Conservation (phyloP, 2,113 vertebrate genomes). For the Trichomycterus rosablanca region DNA sequence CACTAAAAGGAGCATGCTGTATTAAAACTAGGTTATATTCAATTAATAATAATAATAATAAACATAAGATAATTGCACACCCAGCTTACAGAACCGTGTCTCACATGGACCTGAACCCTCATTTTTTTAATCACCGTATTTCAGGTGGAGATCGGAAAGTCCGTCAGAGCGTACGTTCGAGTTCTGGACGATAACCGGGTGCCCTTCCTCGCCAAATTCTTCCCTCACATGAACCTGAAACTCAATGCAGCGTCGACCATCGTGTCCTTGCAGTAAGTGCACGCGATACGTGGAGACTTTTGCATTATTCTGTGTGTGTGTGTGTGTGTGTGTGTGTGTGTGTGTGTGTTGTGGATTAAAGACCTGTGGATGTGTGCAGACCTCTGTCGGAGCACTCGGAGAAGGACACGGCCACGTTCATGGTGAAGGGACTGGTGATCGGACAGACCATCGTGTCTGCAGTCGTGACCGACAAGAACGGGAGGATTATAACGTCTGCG, state of each 20-base stretch:
- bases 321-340: neutral
- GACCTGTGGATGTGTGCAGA: neutral
- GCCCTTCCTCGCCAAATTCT: conserved; percentile 83
- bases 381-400: conserved; percentile 67
- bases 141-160: conserved; percentile 93
- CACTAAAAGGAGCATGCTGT: no score
- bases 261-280: conserved; percentile 84
- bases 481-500: conserved; percentile 73
- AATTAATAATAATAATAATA: no score
- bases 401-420: conserved; percentile 75
- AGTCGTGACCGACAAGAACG: conserved; percentile 70
- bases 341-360: neutral
- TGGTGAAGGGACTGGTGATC: conserved; percentile 74
- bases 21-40: no score
- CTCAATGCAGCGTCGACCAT: conserved; percentile 80
- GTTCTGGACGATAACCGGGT: conserved; percentile 85
- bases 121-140: conserved; percentile 26
- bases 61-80: no score
- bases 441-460: conserved; percentile 86
- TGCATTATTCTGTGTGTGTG: conserved; percentile 41
- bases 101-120: neutral
- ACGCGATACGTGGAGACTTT: no score
- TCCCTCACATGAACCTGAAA: conserved; percentile 83
- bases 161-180: conserved; percentile 81
- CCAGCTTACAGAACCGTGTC: no score